Conservation (phyloP, 2,113 vertebrate genomes). For the Grammatotria lemairii region DNA sequence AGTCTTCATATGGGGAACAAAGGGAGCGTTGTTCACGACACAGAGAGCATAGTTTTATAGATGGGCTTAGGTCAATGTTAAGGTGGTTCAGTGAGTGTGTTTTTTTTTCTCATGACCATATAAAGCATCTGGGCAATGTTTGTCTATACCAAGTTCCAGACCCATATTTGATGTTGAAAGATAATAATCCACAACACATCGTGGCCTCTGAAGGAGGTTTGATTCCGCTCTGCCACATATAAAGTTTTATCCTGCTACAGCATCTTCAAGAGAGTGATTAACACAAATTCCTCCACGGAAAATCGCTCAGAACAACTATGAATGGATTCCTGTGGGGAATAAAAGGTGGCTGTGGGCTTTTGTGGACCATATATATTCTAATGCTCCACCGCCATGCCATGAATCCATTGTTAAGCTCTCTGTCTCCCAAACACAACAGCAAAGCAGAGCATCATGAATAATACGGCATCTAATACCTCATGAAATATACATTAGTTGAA, state of each 20-base stretch:
- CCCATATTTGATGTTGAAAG: slow-evolving; percentile 7
- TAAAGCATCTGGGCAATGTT: neutral
- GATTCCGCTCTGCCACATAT: neutral
- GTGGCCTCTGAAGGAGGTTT: neutral
- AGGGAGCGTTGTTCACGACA: slow-evolving; percentile 55
- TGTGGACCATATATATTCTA: slow-evolving; percentile 15
- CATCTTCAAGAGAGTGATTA: slow-evolving; percentile 23
- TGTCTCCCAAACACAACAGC: slow-evolving; percentile 40
- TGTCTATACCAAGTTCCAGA: slow-evolving; percentile 2
- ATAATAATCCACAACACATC: slow-evolving; percentile 22
- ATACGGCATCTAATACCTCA: slow-evolving; percentile 51
- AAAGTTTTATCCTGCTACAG: neutral
- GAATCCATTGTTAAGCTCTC: slow-evolving; percentile 39
- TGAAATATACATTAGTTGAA: slow-evolving; percentile 55
- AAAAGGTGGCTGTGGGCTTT: slow-evolving; percentile 8
- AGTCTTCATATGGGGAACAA: slow-evolving; percentile 49
- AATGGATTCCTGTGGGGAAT: slow-evolving; percentile 19
- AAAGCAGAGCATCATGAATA: slow-evolving; percentile 39
- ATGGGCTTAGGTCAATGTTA: slow-evolving; percentile 23
- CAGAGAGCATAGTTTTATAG: slow-evolving; percentile 34
- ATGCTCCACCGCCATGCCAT: slow-evolving; percentile 11
- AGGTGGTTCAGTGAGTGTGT: slow-evolving; percentile 11
- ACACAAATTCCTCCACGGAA: slow-evolving; percentile 46
- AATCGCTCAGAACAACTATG: slow-evolving; percentile 42
- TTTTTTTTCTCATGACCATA: neutral